Base-by-base conservation (phyloP, 2,113 vertebrate species). In the Nesogale talazaci region DNA sequence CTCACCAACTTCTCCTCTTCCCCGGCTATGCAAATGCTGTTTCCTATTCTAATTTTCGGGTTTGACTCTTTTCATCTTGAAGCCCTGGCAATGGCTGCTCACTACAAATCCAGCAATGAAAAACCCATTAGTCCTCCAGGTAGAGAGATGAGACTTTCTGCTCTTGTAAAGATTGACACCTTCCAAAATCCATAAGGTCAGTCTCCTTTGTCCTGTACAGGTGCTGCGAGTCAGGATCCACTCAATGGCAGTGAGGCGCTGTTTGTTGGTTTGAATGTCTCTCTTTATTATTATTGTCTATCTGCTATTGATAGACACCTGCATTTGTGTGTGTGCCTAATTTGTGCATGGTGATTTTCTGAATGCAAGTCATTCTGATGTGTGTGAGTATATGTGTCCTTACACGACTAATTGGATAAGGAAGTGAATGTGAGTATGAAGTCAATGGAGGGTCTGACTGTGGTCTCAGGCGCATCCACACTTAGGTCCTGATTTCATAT, bases 11-110 rank as follows among this genome's bases (percentile, higher is more conserved):
- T 61, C 23, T 59, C 87, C 20, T 46, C 36, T 90, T 36, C 40
- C 29, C 42, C 34, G 31, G 42, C n/a, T 67, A 16, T 74, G 92
- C 57, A 83, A 72, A 91, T 90, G 88, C 9, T 80, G 38, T 88
- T 75, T 83, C 72, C 86, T 6, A 38, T 86, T 90, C 65, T 10
- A 59, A 92, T 82, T 93, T 89, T 23, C 85, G 27, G 88, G 87
- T 36, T 29, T 83, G 46, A 75, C 76, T 92, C 15, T 80, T 74
- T 31, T 76, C 15, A 59, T 59, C 3, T 19, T 11, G 57, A 20
- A 59, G 57, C 57, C 57, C 57, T 59, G 57, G 57, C 16, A 15
- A 16, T 57, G 56, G 56, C 56, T 57, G 56, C 56, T 57, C 8
- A 16, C 56, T 16, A 11, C 57, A 59, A 59, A 15, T 7, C 16